Conservation (phyloP, 2,113 vertebrate species). For the Corythoichthys intestinalis region DNA sequence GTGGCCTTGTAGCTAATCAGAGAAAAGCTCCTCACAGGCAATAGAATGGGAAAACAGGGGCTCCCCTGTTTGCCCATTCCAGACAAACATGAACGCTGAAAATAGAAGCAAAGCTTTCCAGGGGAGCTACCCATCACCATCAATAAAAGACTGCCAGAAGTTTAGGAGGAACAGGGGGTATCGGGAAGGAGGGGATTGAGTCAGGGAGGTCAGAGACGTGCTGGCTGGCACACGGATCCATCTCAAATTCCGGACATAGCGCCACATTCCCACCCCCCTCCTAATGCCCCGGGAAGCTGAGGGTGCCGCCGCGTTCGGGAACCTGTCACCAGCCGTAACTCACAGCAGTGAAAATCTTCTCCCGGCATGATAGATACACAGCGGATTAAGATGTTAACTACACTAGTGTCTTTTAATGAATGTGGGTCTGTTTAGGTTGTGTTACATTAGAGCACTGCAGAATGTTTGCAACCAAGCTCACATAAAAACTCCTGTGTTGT, state of each 20-base stretch:
- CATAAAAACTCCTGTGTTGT: constrained; percentile 3
- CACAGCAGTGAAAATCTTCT: constrained; percentile 4
- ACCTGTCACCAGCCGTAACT: constrained; percentile 4
- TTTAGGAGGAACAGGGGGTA: background rate
- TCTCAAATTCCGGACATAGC: background rate
- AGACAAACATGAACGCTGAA: background rate
- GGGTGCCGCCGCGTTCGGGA: background rate
- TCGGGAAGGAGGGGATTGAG: background rate
- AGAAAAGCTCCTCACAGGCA: background rate
- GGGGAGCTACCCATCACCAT: constrained; percentile 2
- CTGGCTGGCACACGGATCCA: background rate
- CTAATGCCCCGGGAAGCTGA: background rate
- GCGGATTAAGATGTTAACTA: background rate
- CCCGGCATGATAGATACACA: background rate
- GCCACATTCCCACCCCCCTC: background rate
- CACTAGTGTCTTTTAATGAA: background rate
- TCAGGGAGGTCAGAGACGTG: constrained; percentile 6
- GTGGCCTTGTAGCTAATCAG: constrained; percentile 1
- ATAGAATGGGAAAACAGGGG: constrained; percentile 4
- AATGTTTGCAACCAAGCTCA: background rate
- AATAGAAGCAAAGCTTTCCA: constrained; percentile 6
- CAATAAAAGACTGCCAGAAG: constrained; percentile 9
- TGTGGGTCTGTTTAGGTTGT: background rate
- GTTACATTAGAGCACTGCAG: background rate
- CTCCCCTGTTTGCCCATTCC: too few relatives aligned